Base-by-base conservation (phyloP, 1,140 invertebrate species). In the Platyscapa corneri region DNA sequence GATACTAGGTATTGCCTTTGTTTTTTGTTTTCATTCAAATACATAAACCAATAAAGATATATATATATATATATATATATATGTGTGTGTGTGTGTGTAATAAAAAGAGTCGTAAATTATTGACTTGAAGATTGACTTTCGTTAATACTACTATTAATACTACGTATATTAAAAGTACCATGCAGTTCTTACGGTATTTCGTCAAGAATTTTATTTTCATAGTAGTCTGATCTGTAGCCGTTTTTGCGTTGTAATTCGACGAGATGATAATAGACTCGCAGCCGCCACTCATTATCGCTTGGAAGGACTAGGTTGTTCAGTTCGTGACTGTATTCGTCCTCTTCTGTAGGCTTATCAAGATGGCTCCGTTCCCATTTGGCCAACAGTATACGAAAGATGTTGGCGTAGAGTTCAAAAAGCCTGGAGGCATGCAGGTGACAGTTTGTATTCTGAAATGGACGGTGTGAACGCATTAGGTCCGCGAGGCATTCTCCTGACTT, bases 261-360 rank as follows among this genome's bases (percentile, higher is more conserved):
- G n/a, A 97, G 92, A 82, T 94, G 93, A 88, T 96, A 96, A 89
- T 97, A 97, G 89, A 96, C 95, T 86, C 95, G 95, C 23, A 96
- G 94, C 82, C 96, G 93, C 95, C 96, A 97, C 27, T 95, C 95
- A 87, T 95, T 94, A 87, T 97, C 95, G 88, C 96, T 97, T 27
- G 96, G 96, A 37, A 97, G 91, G 78, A 93, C 91, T 14, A 95
- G 90, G 27, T 93, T 90, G 20, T 93, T 91, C 6, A 91, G 56
- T 75, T 89, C 88, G 12, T 64, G 78, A 2, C 81, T 64, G 18
- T 77, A 37, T 70, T 88, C 82, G 77, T 91, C 88, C 18, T 83
- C 49, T 76, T 91, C 88, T 7, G 90, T 86, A 0, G 89, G 86
- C 14, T 85, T 84, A 20, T 79, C 37, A n/a, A n/a, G n/a, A n/a